Percentiles rank a stretch among this genome's conserved stretches.
phyloP scores from a whole-genome alignment of 2,113 vertebrate genomes.

The Zosterops borbonicus region DNA sequence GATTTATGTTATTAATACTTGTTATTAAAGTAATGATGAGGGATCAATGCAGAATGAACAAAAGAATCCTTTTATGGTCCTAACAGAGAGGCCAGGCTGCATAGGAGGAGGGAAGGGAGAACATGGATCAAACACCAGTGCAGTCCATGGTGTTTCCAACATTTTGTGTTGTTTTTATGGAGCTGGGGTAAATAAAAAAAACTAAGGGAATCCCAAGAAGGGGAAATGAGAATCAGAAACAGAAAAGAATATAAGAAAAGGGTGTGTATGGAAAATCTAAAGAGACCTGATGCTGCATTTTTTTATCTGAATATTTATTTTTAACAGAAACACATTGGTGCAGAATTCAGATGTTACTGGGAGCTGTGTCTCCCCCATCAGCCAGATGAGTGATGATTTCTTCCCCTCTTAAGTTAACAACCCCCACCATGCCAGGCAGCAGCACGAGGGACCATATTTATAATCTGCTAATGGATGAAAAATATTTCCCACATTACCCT shows the following conservation, averaged over 20 bases:
- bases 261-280: background rate
- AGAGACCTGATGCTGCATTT: background rate
- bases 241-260: background rate
- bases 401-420: background rate
- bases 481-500: background rate
- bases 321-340: fast-evolving
- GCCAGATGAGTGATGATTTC: background rate
- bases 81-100: background rate
- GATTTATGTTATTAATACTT: background rate
- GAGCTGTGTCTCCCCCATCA: background rate
- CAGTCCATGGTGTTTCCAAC: background rate
- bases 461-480: background rate
- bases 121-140: fast-evolving
- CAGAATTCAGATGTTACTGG: background rate
- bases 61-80: background rate
- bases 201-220: background rate
- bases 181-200: background rate
- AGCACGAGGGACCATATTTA: background rate
- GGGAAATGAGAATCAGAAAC: background rate
- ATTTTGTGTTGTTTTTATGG: background rate
- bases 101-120: background rate
- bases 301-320: background rate
- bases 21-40: background rate
- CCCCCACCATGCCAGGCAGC: background rate
- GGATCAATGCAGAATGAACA: background rate